Conservation (phyloP, 1,140 invertebrate species). For the Zaprionus capensis region DNA sequence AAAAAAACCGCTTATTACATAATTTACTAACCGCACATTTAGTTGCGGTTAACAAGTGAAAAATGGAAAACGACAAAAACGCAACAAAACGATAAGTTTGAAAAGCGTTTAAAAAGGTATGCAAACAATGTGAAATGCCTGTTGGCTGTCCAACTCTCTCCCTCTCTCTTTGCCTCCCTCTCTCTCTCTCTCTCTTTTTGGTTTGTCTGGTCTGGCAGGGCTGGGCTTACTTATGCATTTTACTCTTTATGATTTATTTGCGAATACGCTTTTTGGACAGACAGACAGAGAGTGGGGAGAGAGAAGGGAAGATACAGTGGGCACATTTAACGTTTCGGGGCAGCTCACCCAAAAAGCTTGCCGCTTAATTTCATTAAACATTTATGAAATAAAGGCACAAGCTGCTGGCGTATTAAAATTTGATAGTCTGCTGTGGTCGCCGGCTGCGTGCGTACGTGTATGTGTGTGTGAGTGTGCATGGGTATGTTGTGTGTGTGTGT, state of each 20-base stretch:
- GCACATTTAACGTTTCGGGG: conserved; percentile 14
- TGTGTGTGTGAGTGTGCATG: conserved; percentile 26
- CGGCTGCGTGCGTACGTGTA: conserved; percentile 15
- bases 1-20: conserved; percentile 77
- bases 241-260: conserved; percentile 78
- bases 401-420: conserved; percentile 78
- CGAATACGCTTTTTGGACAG: conserved; percentile 58
- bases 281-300: conserved; percentile 32
- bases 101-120: conserved; percentile 80
- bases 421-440: conserved; percentile 72
- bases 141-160: conserved; percentile 20
- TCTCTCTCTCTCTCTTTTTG: not conserved
- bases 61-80: conserved; percentile 19
- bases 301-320: not conserved
- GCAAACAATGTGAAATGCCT: conserved; percentile 62
- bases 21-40: conserved; percentile 75
- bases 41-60: conserved; percentile 62
- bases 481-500: conserved; percentile 13
- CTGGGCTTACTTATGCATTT: conserved; percentile 75
- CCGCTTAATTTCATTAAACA: conserved; percentile 82
- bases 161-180: not conserved
- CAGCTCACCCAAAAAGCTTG: conserved; percentile 75
- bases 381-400: conserved; percentile 81
- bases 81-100: conserved; percentile 44
- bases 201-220: conserved; percentile 24